Evolutionary conservation across 2,888 invertebrate species (phyloP).

Genomic region (Agrilus cyanescens): DNA sequence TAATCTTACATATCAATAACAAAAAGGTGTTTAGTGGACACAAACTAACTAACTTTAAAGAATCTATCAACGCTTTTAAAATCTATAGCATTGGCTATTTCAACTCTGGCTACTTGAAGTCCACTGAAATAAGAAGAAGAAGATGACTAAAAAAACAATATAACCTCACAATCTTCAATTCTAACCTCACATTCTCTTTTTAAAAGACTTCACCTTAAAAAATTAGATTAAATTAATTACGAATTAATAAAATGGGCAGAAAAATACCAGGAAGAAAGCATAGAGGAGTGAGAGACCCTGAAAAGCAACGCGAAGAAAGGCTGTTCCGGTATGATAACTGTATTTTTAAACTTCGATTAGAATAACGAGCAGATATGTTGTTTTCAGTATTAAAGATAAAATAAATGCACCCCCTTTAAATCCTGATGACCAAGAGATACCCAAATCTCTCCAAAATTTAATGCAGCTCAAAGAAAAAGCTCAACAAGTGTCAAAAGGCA

Average conservation of each 20-base stretch:
- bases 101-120: too few species aligned
- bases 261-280: slow-evolving; percentile 78
- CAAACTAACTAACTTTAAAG: too few species aligned
- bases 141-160: too few species aligned
- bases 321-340: slow-evolving; percentile 45
- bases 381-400: slow-evolving; percentile 53
- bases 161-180: too few species aligned
- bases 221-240: too few species aligned
- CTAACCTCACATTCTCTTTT: too few species aligned
- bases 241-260: slow-evolving; percentile 44
- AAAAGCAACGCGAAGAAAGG: slow-evolving; percentile 53
- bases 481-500: slow-evolving; percentile 32
- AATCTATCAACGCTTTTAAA: too few species aligned
- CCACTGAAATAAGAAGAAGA: too few species aligned
- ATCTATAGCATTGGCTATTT: too few species aligned
- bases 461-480: slow-evolving; percentile 45
- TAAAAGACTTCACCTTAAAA: too few species aligned
- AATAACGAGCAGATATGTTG: slow-evolving; percentile 5
- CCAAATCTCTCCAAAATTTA: slow-evolving; percentile 54
- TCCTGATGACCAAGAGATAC: slow-evolving; percentile 59
- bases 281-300: slow-evolving; percentile 63
- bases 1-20: too few species aligned
- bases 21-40: too few species aligned
- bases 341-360: neutral
- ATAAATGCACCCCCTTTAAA: slow-evolving; percentile 65